Evolutionary conservation across 35 echinoderm and acorn worm genomes (phyloP).

Genomic region (Ptychodera flava): DNA sequence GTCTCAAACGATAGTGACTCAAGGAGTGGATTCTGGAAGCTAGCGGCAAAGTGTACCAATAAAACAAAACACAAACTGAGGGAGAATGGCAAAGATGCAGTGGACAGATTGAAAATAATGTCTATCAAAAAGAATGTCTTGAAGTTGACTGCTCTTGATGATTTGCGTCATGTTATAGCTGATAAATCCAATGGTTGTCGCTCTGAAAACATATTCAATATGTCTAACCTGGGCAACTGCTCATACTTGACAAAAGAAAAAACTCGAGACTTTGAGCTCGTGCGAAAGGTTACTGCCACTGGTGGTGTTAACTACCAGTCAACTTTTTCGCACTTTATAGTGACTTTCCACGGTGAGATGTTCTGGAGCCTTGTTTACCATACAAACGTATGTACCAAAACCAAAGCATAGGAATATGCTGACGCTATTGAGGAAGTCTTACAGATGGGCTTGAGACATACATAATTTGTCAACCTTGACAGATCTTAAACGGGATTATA

Average conservation of each 20-base stretch:
- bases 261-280: not conserved
- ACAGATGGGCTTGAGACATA: too few relatives aligned
- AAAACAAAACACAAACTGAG: not conserved
- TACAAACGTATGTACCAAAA: not conserved
- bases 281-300: not conserved
- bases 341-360: not conserved
- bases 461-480: too few relatives aligned
- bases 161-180: not conserved
- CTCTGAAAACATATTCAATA: too few relatives aligned
- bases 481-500: too few relatives aligned
- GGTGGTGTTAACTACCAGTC: not conserved
- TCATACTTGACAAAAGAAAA: not conserved
- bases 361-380: not conserved
- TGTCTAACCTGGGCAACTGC: not conserved
- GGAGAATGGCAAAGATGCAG: not conserved
- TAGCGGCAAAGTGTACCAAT: not conserved
- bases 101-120: not conserved
- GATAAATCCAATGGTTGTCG: too few relatives aligned
- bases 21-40: not conserved
- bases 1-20: not conserved
- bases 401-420: not conserved
- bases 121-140: not conserved
- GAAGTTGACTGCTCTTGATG: not conserved
- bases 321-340: not conserved
- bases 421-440: not conserved